phyloP scores from a whole-genome alignment of 2,797 vertebrate species.

The Acropternis orthonyx region DNA sequence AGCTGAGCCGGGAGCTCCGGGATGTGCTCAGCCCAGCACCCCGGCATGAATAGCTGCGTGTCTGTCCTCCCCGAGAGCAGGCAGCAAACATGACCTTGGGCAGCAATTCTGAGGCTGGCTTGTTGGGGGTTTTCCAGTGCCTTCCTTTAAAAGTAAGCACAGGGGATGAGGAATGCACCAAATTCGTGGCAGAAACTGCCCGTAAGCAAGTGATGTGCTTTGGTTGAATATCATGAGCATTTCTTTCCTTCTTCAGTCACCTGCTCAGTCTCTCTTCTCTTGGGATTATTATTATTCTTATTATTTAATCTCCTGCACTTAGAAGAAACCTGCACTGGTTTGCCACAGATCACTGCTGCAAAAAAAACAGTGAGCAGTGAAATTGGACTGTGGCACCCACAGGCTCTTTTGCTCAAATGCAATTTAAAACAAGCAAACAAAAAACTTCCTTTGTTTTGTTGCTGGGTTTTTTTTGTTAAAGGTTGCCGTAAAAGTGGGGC shows the following conservation, averaged over 20 bases:
- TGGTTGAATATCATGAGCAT: background rate
- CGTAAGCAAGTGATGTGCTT: fast-evolving
- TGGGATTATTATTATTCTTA: background rate
- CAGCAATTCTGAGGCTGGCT: conserved; percentile 3
- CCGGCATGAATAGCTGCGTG: background rate
- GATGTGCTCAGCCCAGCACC: background rate
- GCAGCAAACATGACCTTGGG: background rate
- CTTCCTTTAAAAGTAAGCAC: background rate
- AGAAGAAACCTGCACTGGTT: background rate
- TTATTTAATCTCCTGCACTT: background rate
- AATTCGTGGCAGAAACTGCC: background rate
- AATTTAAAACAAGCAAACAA: background rate
- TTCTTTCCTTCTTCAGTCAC: background rate
- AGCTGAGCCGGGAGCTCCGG: background rate
- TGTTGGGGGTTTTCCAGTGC: background rate
- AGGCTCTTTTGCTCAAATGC: background rate
- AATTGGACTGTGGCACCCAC: background rate
- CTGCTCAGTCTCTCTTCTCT: background rate
- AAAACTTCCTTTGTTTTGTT: background rate
- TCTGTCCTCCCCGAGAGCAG: background rate
- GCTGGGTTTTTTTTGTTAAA: background rate
- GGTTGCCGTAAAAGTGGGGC: background rate
- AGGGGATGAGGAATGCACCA: background rate
- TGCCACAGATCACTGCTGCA: background rate
- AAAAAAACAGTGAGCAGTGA: background rate